phyloP scores from a whole-genome alignment of 1,140 invertebrate species.

The Musca domestica region DNA sequence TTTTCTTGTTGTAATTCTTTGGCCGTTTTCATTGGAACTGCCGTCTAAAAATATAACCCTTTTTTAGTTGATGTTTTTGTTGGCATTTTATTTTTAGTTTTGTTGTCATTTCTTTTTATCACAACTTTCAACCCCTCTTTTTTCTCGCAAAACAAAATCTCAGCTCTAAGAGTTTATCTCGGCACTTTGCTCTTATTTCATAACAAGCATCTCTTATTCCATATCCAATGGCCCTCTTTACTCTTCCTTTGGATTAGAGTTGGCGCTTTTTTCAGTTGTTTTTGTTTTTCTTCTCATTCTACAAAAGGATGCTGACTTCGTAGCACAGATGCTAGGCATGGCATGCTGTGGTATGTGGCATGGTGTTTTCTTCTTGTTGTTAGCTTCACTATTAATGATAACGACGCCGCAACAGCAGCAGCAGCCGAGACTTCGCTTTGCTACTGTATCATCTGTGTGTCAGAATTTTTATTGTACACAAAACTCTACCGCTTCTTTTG shows the following conservation, averaged over 20 bases:
- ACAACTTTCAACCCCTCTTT: not conserved
- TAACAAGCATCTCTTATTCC: not conserved
- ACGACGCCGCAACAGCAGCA: no score
- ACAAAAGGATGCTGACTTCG: not conserved
- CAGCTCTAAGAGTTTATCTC: not conserved
- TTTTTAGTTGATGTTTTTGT: no score
- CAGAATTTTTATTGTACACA: not conserved
- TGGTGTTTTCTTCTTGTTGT: no score
- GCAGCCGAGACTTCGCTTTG: not conserved
- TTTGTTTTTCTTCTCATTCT: not conserved
- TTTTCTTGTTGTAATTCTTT: no score
- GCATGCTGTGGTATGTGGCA: no score
- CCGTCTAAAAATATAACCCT: no score
- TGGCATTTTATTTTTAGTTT: no score
- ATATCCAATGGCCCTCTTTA: not conserved
- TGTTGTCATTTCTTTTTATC: no score
- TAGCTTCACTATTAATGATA: no score
- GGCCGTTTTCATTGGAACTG: no score
- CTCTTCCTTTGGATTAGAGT: not conserved
- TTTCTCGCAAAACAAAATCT: not conserved
- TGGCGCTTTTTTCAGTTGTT: constrained; percentile 9
- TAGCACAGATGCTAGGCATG: no score
- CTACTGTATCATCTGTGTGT: constrained; percentile 9
- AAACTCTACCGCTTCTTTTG: constrained; percentile 15
- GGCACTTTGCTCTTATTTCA: not conserved